Conservation (phyloP, 2,113 vertebrate genomes). For the Camelus bactrianus region DNA sequence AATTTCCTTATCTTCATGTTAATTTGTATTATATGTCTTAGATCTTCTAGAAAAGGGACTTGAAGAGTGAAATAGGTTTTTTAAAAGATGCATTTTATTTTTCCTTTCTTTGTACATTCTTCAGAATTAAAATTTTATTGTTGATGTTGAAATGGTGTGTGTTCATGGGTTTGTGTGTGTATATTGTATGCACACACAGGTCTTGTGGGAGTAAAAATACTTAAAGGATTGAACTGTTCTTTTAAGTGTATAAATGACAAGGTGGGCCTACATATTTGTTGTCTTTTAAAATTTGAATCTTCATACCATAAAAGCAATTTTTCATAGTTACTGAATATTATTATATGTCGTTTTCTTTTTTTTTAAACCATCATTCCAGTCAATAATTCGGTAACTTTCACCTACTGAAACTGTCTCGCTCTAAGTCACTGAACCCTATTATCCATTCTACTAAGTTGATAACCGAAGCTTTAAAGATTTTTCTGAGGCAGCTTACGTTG, state of each 20-base stretch:
- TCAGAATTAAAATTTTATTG: not conserved
- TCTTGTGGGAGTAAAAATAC: not conserved
- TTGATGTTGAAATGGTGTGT: constrained; percentile 11
- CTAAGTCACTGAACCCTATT: not conserved
- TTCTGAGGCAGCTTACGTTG: constrained; percentile 47
- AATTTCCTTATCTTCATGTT: constrained; percentile 36
- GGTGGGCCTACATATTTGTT: not conserved
- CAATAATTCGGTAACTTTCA: not conserved
- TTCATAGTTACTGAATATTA: constrained; percentile 3
- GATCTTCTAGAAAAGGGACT: constrained; percentile 29
- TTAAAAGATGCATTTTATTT: constrained; percentile 24
- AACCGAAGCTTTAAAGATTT: constrained; percentile 49
- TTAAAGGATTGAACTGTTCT: constrained; percentile 22
- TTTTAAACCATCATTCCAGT: not conserved
- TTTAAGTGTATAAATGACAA: not conserved
- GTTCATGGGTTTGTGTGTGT: constrained; percentile 31
- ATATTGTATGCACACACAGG: not conserved
- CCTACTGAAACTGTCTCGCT: not conserved
- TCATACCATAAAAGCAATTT: not conserved
- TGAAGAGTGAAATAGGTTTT: constrained; percentile 1
- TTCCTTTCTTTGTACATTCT: constrained; percentile 26
- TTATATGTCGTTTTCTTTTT: not conserved
- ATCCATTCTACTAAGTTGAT: not conserved
- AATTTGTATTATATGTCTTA: constrained; percentile 42
- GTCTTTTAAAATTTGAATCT: not conserved